phyloP scores from a whole-genome alignment of 1,140 invertebrate species.

The Drosophila simulans region DNA sequence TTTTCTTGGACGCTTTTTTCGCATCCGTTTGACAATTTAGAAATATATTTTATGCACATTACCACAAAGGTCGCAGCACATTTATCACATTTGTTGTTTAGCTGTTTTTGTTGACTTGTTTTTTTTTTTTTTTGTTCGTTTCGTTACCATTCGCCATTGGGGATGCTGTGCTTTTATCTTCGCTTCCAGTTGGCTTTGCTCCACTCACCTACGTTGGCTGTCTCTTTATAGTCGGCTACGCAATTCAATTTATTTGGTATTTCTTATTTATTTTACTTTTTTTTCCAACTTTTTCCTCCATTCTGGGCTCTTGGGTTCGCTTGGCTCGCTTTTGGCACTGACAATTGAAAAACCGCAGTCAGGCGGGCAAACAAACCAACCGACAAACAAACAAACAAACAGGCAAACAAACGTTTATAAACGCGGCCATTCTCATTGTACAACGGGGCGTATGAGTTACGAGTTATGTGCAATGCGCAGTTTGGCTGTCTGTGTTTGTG shows the following conservation, averaged over 20 bases:
- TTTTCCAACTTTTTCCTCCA: slow-evolving; percentile 22
- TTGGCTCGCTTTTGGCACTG: slow-evolving; percentile 40
- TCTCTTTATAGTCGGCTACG: slow-evolving; percentile 66
- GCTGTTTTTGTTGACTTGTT: slow-evolving; percentile 37
- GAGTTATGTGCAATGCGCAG: slow-evolving; percentile 70
- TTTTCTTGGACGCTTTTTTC: background rate
- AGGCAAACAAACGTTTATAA: slow-evolving; percentile 53
- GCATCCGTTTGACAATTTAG: slow-evolving; percentile 29
- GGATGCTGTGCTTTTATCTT: slow-evolving; percentile 29
- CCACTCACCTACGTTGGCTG: slow-evolving; percentile 66
- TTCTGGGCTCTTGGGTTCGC: slow-evolving; percentile 35
- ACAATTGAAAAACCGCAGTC: slow-evolving; percentile 68
- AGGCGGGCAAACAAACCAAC: slow-evolving; percentile 23
- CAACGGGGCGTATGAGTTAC: slow-evolving; percentile 72
- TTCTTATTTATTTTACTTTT: slow-evolving; percentile 69
- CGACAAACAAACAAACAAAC: background rate
- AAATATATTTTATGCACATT: slow-evolving; percentile 64
- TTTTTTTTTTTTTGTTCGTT: slow-evolving; percentile 17
- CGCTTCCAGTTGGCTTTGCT: slow-evolving; percentile 50
- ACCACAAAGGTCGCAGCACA: slow-evolving; percentile 59
- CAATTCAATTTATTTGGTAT: slow-evolving; percentile 75
- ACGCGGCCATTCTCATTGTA: slow-evolving; percentile 32
- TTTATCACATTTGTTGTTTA: slow-evolving; percentile 62
- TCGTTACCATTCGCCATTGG: slow-evolving; percentile 16
- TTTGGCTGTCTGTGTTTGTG: slow-evolving; percentile 8